phyloP scores from a whole-genome alignment of 2,888 invertebrate genomes.

The Drosophila basisetae region DNA sequence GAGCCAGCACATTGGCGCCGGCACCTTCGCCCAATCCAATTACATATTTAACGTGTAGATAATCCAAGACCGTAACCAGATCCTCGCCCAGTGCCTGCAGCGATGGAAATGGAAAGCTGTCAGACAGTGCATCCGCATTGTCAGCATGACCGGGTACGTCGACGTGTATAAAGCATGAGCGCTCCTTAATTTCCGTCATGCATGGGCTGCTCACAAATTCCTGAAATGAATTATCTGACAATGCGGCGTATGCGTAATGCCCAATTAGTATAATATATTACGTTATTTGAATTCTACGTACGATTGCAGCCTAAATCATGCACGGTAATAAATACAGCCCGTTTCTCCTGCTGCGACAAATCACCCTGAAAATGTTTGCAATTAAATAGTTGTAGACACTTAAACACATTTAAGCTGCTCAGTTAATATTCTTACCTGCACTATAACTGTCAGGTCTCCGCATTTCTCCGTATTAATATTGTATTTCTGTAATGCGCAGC shows the following conservation, averaged over 20 bases:
- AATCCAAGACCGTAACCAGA: constrained; percentile 92
- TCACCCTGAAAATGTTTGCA: constrained; percentile 88
- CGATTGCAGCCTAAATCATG: constrained; percentile 95
- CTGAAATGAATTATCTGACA: constrained; percentile 91
- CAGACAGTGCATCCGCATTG: constrained; percentile 90
- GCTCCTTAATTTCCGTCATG: constrained; percentile 93
- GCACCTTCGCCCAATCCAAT: constrained; percentile 95
- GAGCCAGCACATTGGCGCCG: constrained; percentile 93
- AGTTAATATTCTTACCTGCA: constrained; percentile 87
- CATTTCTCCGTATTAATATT: constrained; percentile 90
- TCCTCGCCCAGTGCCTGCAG: constrained; percentile 93
- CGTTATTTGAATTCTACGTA: constrained; percentile 85
- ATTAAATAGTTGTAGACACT: neutral
- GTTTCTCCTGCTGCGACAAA: constrained; percentile 91
- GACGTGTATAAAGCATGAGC: constrained; percentile 94
- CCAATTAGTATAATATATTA: neutral
- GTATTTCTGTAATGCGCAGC: constrained; percentile 88
- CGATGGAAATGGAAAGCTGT: constrained; percentile 92
- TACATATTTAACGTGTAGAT: constrained; percentile 92
- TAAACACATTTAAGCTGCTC: neutral
- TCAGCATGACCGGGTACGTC: constrained; percentile 95
- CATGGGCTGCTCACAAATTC: constrained; percentile 93
- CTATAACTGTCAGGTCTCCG: constrained; percentile 91
- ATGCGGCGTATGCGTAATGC: constrained; percentile 11
- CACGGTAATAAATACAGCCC: constrained; percentile 94